A percentile compares a stretch with the other conserved stretches of the same genome.
phyloP scores from a whole-genome alignment of 2,797 vertebrate species.

The Taeniopygia guttata region DNA sequence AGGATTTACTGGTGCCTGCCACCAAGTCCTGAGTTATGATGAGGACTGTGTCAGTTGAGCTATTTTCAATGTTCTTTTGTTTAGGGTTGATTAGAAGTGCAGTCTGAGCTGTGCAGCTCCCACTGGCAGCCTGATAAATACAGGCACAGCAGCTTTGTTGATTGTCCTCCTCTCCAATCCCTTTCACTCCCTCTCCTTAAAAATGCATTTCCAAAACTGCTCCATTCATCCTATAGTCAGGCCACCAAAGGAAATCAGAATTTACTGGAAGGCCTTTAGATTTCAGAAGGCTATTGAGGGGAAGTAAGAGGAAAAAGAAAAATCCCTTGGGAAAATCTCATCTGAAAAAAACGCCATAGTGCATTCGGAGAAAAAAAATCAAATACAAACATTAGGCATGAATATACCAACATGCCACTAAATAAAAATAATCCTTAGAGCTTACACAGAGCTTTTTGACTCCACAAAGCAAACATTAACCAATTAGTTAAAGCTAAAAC shows the following conservation, averaged over 20 bases:
- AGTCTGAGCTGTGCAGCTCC: slow-evolving; percentile 32
- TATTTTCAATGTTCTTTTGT: slow-evolving; percentile 57
- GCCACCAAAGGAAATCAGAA: slow-evolving; percentile 36
- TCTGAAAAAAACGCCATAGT: not conserved
- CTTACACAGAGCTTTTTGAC: slow-evolving; percentile 38
- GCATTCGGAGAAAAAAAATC: not conserved
- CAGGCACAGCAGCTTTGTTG: slow-evolving; percentile 35
- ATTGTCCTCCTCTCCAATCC: slow-evolving; percentile 4
- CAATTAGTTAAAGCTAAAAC: slow-evolving; percentile 56
- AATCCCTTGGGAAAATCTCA: slow-evolving; percentile 18
- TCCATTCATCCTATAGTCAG: slow-evolving; percentile 31
- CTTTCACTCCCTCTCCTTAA: slow-evolving; percentile 41
- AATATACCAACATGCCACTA: slow-evolving; percentile 29
- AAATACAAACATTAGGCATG: slow-evolving; percentile 22
- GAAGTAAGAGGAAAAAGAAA: not conserved
- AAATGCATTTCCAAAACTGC: slow-evolving; percentile 42
- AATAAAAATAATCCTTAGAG: slow-evolving; percentile 54
- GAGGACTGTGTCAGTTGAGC: slow-evolving; percentile 16
- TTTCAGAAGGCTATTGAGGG: slow-evolving; percentile 22
- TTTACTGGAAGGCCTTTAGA: slow-evolving; percentile 18
- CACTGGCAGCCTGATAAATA: slow-evolving; percentile 44
- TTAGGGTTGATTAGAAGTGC: slow-evolving; percentile 32
- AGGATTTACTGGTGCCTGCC: slow-evolving; percentile 38
- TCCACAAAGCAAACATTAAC: slow-evolving; percentile 62
- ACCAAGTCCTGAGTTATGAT: not conserved